Evolutionary conservation across 2,797 vertebrate species (phyloP), one percentile per base, ranked within the genome.

Genomic region (Neomorphus geoffroyi): DNA sequence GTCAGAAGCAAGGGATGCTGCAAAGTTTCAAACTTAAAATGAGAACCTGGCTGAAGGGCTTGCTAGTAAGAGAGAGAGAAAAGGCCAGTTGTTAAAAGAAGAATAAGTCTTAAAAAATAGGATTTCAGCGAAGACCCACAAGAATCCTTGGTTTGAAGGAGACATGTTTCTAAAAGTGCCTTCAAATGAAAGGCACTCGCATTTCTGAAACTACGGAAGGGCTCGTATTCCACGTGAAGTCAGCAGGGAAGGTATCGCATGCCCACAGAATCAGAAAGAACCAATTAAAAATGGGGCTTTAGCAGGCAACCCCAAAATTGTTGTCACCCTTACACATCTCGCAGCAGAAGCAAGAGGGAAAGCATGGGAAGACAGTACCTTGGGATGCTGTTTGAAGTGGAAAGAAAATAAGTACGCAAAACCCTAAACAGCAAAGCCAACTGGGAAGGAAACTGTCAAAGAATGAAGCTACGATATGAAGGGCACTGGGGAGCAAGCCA

Each of bases 231-330:
- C 17, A 32, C 2, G 0, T 27, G 17, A 62, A 80, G 37, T 18
- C 70, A 51, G 30, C 5, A 13, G 18, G 69, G 37, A 81, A 81
- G 37, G 28, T 43, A 74, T n/a, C 4, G 2, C 33, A 11, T 0
- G 1, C 50, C 15, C 32, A 37, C 0, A 1, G 57, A 21, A 75
- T 45, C 57, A 75, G 24, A 35, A 82, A 39, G 37, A 65, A 61
- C 4, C 0, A 1, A 28, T 57, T 33, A 28, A 61, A 50, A 10
- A 8, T 0, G 4, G 35, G n/a, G n/a, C 14, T 50, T 27, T 10
- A 43, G 19, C 85, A 72, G 50, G 37, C 37, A 32, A 2, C 22
- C 53, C 80, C 37, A 15, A 39, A 57, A 45, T 3, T 33, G 18
- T 51, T 9, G 2, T 22, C 23, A 64, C 7, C 45, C 27, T 58